phyloP scores from a whole-genome alignment of 2,888 invertebrate genomes.

The Teleiodes luculella region DNA sequence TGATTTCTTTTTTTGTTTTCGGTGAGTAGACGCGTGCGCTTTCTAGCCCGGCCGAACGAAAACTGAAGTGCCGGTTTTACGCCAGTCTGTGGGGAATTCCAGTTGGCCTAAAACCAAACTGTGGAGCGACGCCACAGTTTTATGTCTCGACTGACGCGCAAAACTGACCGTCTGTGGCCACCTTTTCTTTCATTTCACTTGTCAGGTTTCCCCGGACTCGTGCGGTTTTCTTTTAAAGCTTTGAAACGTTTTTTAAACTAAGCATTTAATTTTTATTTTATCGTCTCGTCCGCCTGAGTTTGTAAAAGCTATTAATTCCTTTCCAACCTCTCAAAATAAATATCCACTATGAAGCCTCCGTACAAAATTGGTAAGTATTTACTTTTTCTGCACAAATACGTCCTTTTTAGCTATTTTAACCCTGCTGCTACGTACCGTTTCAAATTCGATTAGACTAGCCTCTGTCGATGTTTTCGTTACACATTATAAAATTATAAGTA shows the following conservation, averaged over 20 bases:
- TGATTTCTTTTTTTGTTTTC: too few relatives aligned
- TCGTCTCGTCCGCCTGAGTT: background rate
- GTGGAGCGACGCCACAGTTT: too few relatives aligned
- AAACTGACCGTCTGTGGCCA: too few relatives aligned
- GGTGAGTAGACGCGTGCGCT: too few relatives aligned
- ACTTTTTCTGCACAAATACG: background rate
- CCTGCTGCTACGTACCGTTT: background rate
- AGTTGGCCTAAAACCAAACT: too few relatives aligned
- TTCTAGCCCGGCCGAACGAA: too few relatives aligned
- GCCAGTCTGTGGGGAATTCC: too few relatives aligned
- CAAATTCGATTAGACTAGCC: background rate
- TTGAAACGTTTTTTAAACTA: too few relatives aligned
- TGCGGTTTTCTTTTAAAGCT: background rate
- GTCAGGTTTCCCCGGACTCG: constrained; percentile 4
- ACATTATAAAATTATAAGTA: background rate
- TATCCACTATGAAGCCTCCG: constrained; percentile 57
- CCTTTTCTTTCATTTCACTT: background rate
- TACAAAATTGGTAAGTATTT: constrained; percentile 66
- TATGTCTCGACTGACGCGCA: too few relatives aligned
- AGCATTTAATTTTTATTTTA: background rate
- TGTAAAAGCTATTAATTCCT: too few relatives aligned
- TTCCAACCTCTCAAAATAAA: too few relatives aligned
- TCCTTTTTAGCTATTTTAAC: background rate
- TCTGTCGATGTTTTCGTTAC: background rate
- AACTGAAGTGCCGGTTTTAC: too few relatives aligned